Percentiles rank a stretch among this genome's conserved stretches.
Conservation (phyloP, 1,140 invertebrate species). For the Drosophila mayri region DNA sequence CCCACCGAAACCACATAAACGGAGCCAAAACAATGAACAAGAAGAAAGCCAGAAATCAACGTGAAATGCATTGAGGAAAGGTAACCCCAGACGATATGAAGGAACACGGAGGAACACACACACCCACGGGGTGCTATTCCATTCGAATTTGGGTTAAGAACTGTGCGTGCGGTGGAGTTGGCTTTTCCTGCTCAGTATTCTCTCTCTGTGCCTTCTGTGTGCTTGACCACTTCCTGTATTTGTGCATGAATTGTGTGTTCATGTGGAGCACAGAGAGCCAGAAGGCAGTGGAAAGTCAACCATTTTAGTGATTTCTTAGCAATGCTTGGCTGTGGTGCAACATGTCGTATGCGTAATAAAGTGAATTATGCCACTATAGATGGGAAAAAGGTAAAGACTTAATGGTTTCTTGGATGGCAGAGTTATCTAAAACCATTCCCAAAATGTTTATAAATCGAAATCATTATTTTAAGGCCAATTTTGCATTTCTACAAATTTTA, state of each 20-base stretch:
- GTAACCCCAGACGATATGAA: constrained; percentile 45
- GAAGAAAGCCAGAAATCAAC: constrained; percentile 57
- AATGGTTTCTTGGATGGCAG: neutral
- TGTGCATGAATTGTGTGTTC: constrained; percentile 71
- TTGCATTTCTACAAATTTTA: no score
- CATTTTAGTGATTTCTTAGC: constrained; percentile 22
- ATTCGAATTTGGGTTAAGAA: constrained; percentile 70
- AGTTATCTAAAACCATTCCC: no score
- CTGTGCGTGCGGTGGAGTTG: constrained; percentile 33
- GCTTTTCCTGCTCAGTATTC: constrained; percentile 26
- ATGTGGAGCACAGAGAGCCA: constrained; percentile 43
- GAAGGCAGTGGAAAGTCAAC: constrained; percentile 6
- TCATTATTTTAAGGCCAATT: no score
- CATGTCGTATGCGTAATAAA: constrained; percentile 68
- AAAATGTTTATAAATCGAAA: neutral
- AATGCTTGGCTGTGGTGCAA: constrained; percentile 27
- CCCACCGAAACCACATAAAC: constrained; percentile 70
- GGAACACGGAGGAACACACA: neutral
- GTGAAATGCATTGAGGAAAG: constrained; percentile 54
- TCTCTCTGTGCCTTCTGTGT: constrained; percentile 13
- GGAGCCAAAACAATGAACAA: constrained; percentile 59
- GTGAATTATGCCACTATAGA: constrained; percentile 38
- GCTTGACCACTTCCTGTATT: constrained; percentile 77
- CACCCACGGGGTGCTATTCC: constrained; percentile 9
- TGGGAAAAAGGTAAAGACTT: neutral